Conservation (phyloP, 1,140 invertebrate genomes). For the Hirudo medicinalis region DNA sequence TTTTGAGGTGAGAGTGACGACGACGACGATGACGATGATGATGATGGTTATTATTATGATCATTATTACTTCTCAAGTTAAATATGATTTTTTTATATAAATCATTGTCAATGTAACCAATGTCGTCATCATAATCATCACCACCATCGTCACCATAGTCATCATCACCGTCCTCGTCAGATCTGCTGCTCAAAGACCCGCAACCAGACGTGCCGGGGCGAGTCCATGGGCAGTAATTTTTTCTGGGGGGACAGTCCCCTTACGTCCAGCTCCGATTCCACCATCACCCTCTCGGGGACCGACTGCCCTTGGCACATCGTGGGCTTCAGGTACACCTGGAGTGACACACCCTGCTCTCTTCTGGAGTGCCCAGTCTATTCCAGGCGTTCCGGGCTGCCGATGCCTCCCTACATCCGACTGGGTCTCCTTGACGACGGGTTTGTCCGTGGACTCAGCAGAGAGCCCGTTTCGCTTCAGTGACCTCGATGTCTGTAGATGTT, state of each 20-base stretch:
- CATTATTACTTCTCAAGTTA: neutral
- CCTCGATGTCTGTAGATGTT: too few species aligned
- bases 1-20: constrained; percentile 16
- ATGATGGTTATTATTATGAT: neutral
- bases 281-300: neutral
- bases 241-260: neutral
- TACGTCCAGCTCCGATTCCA: neutral
- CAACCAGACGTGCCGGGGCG: neutral
- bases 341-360: constrained; percentile 30
- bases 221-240: neutral
- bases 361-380: constrained; percentile 32
- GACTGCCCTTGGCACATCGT: constrained; percentile 18
- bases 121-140: too few species aligned
- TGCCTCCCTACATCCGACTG: constrained; percentile 26
- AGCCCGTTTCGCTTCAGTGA: neutral
- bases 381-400: constrained; percentile 26
- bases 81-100: too few species aligned
- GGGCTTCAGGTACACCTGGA: constrained; percentile 32
- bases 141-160: too few species aligned
- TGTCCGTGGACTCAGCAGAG: neutral
- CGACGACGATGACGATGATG: neutral
- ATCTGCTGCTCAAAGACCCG: constrained; percentile 7
- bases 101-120: too few species aligned
- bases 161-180: neutral
- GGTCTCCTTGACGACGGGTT: constrained; percentile 16